phyloP scores from a whole-genome alignment of 2,797 vertebrate species.

The Sus cebifrons region DNA sequence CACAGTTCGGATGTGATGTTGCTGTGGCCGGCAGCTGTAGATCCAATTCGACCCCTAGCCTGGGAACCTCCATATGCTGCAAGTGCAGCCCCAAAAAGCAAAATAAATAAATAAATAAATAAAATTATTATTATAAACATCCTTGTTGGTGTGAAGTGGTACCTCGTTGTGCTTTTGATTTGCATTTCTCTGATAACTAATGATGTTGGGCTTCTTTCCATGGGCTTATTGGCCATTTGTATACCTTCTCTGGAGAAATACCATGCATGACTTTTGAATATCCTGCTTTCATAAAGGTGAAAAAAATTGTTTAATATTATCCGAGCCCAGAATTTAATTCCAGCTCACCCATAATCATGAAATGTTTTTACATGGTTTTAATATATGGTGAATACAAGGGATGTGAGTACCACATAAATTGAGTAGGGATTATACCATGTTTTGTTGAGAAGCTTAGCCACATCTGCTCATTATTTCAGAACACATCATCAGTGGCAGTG shows the following conservation, averaged over 20 bases:
- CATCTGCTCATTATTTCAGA: conserved; percentile 42
- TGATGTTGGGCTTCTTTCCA: neutral
- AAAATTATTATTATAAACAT: neutral
- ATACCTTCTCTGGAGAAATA: conserved; percentile 44
- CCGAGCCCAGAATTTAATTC: conserved; percentile 19
- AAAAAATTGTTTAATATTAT: conserved; percentile 55
- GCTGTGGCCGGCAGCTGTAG: too few relatives aligned
- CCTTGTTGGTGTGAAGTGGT: neutral
- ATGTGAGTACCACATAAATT: neutral
- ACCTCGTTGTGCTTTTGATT: neutral
- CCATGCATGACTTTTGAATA: neutral
- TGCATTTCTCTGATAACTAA: neutral
- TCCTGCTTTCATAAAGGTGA: conserved; percentile 24
- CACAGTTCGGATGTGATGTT: too few relatives aligned
- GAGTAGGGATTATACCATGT: neutral
- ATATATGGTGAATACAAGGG: conserved; percentile 20
- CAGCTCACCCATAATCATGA: neutral
- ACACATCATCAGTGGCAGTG: neutral
- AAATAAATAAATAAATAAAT: too few relatives aligned
- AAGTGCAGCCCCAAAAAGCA: too few relatives aligned
- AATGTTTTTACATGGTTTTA: conserved; percentile 28
- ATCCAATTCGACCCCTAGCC: too few relatives aligned
- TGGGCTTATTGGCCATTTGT: neutral
- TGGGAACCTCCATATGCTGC: too few relatives aligned
- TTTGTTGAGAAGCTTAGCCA: conserved; percentile 57